Evolutionary conservation across 2,888 invertebrate genomes (phyloP).

Genomic region (Ptycholaimellus sp.): DNA sequence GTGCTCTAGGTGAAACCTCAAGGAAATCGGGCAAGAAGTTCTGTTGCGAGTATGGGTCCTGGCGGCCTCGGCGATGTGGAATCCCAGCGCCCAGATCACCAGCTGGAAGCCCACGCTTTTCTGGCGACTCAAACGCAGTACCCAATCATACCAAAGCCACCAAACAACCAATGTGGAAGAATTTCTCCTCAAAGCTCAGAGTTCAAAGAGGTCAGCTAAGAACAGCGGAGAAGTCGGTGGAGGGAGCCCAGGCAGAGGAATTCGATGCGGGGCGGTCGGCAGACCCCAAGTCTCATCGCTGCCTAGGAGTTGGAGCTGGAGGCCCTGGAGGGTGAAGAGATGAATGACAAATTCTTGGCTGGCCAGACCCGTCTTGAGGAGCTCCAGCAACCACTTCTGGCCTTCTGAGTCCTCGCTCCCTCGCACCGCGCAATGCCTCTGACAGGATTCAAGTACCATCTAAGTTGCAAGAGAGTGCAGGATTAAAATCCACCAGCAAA

Average conservation of each 20-base stretch:
- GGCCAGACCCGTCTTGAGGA: conserved; percentile 32
- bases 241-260: too few relatives aligned
- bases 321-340: conserved; percentile 41
- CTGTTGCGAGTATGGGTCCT: conserved; percentile 39
- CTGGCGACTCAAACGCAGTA: conserved; percentile 5
- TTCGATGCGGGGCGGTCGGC: conserved; percentile 26
- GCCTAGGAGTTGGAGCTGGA: conserved; percentile 38
- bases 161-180: too few relatives aligned
- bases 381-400: not conserved
- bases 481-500: too few relatives aligned
- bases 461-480: too few relatives aligned
- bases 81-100: conserved; percentile 47
- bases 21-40: conserved; percentile 28
- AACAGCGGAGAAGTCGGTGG: too few relatives aligned
- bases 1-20: too few relatives aligned
- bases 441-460: too few relatives aligned
- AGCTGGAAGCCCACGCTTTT: conserved; percentile 41
- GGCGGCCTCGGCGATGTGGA: conserved; percentile 44
- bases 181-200: too few relatives aligned
- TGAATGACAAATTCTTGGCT: conserved; percentile 40
- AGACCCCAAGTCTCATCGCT: conserved; percentile 23
- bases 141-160: too few relatives aligned
- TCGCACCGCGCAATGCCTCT: too few relatives aligned
- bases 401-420: not conserved
- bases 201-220: too few relatives aligned